Evolutionary conservation across 2,888 invertebrate species (phyloP), one percentile per base, ranked within the genome.

Genomic region (Choristoneura rosaceana): DNA sequence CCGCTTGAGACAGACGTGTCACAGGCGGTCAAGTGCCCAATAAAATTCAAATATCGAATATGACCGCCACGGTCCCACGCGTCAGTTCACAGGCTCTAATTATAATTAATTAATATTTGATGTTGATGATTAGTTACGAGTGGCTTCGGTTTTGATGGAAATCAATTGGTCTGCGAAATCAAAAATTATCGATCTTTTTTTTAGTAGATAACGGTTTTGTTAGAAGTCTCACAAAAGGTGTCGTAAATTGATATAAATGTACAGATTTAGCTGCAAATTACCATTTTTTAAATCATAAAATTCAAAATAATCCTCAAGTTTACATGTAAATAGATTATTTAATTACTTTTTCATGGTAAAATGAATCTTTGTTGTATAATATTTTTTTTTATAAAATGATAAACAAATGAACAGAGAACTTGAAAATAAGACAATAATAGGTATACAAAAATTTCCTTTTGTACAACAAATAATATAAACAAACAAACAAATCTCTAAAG

Each of bases 1-100:
- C 25, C 17, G 25, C 62, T 25, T 12, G 14, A 41, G 60, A 47
- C 25, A n/a, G 9, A 52, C 61, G 33, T 65, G 25, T 50, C 70
- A 70, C 38, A 63, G 69, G 74, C 79, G 65, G 80, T 81, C 75
- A 82, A 88, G 87, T 85, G 83, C 80, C 83, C 81, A 81, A 89
- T 90, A 89, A 88, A 89, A 87, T 86, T 82, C 77, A 81, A 83
- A 84, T 80, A 77, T 76, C 75, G 62, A 66, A 17, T 17, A 52
- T 52, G 52, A n/a, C 47, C 7, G 38, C 38, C 5, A 4, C 41
- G 60, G 33, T 65, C 70, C 70, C 70, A 70, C 70, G 70, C 69
- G 43, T 45, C 58, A 3, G 17, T 64, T 65, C 15, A 9, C 34
- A 58, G 59, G n/a, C 41, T 33, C 12, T 62, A 52, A 52, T 52